Evolutionary conservation across 92 coral and sea anemone genomes (phyloP), one percentile per base, ranked within the genome.

Genomic region (Zoanthus sociatus): DNA sequence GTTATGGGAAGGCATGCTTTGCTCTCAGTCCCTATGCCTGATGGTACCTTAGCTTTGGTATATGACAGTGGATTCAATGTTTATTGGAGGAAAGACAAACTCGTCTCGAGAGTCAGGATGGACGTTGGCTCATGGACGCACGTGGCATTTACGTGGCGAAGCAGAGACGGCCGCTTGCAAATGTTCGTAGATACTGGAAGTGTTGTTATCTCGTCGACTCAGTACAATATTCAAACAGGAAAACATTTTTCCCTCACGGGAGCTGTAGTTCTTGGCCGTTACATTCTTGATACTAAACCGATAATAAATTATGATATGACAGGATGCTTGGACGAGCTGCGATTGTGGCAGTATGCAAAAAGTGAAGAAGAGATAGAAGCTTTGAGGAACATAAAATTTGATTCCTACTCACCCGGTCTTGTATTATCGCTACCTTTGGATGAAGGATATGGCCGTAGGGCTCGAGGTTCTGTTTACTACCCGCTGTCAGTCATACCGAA

Each of bases 291-390:
- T 32, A 48, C 88, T 26, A 67, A 46, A 32, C 69, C 54, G 11
- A 46, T 84, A 6, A 48, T 6, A 72, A 83, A 82, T 14, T 53
- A 71, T 60, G 76, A 86, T 54, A 77, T 92, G 42, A 82, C 12
- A 51, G 83, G 91, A 5, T 90, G 69, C 10, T 71, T 92, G 33
- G 94, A 92, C 74, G 94, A 92, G 71, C 77, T 92, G 53, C 94
- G 90, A 7, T 47, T 92, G 9, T 92, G 94, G 94, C 94, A 92
- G 70, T 89, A 79, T 82, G 92, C 92, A 63, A 90, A 82, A 54
- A 89, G 50, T 26, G 86, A 77, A 17, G 71, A 86, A 73, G 90
- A 86, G 69, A 86, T 92, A 50, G 42, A 78, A 69, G 42, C 21
- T 21, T 45, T 77, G 17, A 89, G 79, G 77, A 33, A 32, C 31